Evolutionary conservation across 2,797 vertebrate species (phyloP).

Genomic region (Epinephelus coioides): DNA sequence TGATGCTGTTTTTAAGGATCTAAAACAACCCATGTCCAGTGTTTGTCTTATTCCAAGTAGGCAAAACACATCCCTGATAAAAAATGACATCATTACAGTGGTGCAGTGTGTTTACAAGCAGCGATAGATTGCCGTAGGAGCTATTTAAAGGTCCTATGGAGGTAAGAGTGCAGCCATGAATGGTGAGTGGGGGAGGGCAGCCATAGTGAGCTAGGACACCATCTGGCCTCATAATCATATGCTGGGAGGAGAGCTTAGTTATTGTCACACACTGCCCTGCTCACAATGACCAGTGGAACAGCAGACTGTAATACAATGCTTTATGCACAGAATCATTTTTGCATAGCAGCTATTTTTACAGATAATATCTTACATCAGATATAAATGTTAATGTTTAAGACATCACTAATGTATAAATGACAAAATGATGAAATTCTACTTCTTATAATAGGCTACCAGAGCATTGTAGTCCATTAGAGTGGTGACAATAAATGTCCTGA

Average conservation of each 20-base stretch:
- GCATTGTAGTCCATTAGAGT: no score
- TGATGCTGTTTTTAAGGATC: not conserved
- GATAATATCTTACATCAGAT: not conserved
- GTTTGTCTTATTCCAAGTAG: not conserved
- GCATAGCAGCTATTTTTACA: not conserved
- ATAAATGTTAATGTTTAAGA: not conserved
- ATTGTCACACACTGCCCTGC: constrained; percentile 31
- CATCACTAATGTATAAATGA: not conserved
- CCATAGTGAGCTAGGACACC: constrained; percentile 61
- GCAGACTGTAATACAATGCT: not conserved
- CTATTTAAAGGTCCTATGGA: constrained; percentile 53
- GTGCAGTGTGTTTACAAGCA: constrained; percentile 15
- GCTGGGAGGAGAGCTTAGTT: constrained; percentile 44
- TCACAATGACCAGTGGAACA: not conserved
- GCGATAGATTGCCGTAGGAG: constrained; percentile 35
- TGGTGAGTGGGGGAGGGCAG: constrained; percentile 73
- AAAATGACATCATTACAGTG: not conserved
- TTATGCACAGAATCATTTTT: not conserved
- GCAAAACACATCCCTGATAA: not conserved
- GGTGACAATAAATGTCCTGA: not conserved
- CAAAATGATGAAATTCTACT: no score
- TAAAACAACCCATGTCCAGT: not conserved
- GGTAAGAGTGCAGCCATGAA: constrained; percentile 54
- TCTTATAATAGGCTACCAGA: no score
- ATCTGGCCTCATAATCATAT: constrained; percentile 81